These are phyloP conservation scores for Heliopora coerulea DNA, from an alignment of 92 coral and sea anemone species.

Conservation along the genomic window DNA sequence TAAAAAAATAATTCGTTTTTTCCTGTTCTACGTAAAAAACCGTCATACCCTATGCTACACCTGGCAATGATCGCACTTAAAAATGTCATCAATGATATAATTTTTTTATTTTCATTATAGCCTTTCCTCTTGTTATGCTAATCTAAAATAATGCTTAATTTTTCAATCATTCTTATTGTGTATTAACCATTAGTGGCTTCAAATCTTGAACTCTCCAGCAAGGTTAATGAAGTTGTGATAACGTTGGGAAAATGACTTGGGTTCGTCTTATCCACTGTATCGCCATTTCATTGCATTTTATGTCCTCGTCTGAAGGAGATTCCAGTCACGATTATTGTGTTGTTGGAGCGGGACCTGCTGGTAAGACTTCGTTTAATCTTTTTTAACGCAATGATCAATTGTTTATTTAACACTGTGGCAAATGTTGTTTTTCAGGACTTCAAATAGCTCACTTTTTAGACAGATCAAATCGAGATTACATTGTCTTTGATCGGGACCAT, in stretches of 20 bases:
- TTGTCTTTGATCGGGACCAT: slow-evolving; percentile 66
- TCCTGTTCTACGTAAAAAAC: too few relatives aligned
- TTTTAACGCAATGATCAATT: background rate
- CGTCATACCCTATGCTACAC: too few relatives aligned
- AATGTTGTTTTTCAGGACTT: slow-evolving; percentile 58
- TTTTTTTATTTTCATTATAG: too few relatives aligned
- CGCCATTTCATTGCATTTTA: background rate
- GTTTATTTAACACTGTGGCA: background rate
- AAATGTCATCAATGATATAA: too few relatives aligned
- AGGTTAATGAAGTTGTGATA: background rate
- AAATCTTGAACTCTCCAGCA: background rate
- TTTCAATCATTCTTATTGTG: background rate
- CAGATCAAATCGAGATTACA: slow-evolving; percentile 74
- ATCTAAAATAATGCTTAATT: too few relatives aligned
- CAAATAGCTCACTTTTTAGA: slow-evolving; percentile 87
- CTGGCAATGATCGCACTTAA: too few relatives aligned
- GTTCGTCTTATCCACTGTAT: background rate
- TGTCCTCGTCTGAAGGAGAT: background rate
- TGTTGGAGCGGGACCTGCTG: slow-evolving; percentile 63
- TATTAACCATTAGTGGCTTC: slow-evolving; percentile 1
- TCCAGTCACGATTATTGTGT: slow-evolving; percentile 47
- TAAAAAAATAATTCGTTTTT: too few relatives aligned
- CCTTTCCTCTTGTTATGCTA: slow-evolving; percentile 19
- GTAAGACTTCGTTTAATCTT: slow-evolving; percentile 16
- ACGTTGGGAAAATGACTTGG: background rate